Evolutionary conservation across 2,797 vertebrate genomes (phyloP).

Genomic region (Sciurus vulgaris): DNA sequence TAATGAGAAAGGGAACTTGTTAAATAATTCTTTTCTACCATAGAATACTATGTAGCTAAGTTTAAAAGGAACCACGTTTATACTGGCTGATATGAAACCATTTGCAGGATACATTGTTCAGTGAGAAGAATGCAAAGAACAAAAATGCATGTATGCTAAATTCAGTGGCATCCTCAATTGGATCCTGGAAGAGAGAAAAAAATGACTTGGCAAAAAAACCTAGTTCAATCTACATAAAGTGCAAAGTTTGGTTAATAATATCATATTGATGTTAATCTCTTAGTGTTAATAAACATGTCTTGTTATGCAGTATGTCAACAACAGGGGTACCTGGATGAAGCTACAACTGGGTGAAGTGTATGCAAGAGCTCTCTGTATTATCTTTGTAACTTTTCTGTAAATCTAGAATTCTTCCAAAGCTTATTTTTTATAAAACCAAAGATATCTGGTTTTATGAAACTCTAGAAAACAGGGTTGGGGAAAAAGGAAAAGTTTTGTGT

Average conservation of each 20-base stretch:
- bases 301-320: neutral
- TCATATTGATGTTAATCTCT: neutral
- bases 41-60: neutral
- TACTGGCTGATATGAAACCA: neutral
- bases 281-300: neutral
- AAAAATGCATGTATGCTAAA: conserved; percentile 15
- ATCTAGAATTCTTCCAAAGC: conserved; percentile 8
- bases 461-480: neutral
- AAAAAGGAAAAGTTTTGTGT: neutral
- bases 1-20: neutral
- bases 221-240: neutral
- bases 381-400: conserved; percentile 1
- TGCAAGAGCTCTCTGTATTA: neutral
- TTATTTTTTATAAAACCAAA: neutral
- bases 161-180: neutral
- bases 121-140: neutral
- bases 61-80: neutral
- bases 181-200: neutral
- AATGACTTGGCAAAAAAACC: neutral
- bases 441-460: neutral
- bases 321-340: neutral
- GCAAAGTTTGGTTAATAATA: neutral
- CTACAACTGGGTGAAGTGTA: no score
- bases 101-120: neutral
- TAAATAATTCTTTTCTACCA: neutral